A percentile compares a stretch with the other conserved stretches of the same genome.
These are phyloP conservation scores for Rugalucina vietnamica DNA, from an alignment of 2,888 invertebrate genomes.

Conservation along the genomic window DNA sequence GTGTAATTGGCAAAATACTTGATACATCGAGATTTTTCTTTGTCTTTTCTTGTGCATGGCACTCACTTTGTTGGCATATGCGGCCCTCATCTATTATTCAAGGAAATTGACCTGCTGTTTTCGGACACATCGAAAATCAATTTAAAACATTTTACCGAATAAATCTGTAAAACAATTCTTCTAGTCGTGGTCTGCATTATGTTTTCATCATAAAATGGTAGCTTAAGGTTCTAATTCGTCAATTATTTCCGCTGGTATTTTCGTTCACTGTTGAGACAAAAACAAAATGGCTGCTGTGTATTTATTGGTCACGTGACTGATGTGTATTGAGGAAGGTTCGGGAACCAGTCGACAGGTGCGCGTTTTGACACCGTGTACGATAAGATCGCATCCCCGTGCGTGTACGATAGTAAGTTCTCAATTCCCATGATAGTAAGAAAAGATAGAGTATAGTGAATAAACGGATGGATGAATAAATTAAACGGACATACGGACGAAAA, in stretches of 20 bases:
- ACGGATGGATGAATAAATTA: no score
- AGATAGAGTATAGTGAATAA: no score
- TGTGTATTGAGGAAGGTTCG: background rate
- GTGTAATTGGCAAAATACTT: no score
- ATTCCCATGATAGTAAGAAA: no score
- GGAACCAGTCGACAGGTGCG: no score
- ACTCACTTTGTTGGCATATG: background rate
- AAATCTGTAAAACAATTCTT: background rate
- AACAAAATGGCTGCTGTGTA: constrained; percentile 58
- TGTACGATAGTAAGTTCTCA: no score
- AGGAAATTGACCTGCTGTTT: background rate
- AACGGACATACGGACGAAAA: no score
- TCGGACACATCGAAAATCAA: background rate
- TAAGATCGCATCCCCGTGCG: no score
- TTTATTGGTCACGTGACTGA: constrained; percentile 7
- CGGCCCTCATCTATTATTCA: constrained; percentile 5
- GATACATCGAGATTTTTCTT: no score
- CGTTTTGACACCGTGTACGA: background rate
- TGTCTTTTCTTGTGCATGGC: background rate
- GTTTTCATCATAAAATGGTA: background rate
- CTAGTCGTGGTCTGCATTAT: background rate
- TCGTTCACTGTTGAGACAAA: constrained; percentile 45
- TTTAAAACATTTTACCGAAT: background rate
- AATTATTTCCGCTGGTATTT: background rate
- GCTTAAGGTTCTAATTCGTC: background rate